Percentiles rank a stretch among this genome's conserved stretches.
Conservation (phyloP, 1,140 invertebrate species). For the Drosophila murphyi region DNA sequence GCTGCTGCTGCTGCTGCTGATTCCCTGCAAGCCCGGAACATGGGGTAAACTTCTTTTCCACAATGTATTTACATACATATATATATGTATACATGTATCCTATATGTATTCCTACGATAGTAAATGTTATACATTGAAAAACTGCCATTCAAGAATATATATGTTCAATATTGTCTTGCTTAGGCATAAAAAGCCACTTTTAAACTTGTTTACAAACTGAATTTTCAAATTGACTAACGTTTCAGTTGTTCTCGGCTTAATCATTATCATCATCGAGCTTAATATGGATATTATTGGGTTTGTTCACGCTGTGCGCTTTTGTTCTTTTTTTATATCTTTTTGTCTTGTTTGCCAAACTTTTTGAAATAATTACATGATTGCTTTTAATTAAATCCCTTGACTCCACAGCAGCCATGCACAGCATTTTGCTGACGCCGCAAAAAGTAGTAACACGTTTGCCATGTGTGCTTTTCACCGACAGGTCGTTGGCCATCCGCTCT, state of each 20-base stretch:
- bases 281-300: not conserved
- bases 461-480: slow-evolving; percentile 36
- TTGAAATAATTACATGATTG: slow-evolving; percentile 35
- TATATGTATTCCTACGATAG: too few species aligned
- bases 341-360: slow-evolving; percentile 16
- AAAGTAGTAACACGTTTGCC: slow-evolving; percentile 72
- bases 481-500: slow-evolving; percentile 62
- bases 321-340: not conserved
- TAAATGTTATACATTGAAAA: too few species aligned
- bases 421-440: slow-evolving; percentile 68
- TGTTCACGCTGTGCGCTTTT: not conserved
- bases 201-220: too few species aligned
- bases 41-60: not conserved
- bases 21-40: not conserved
- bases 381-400: slow-evolving; percentile 46
- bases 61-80: not conserved
- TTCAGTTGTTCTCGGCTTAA: too few species aligned
- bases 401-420: slow-evolving; percentile 11
- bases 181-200: too few species aligned
- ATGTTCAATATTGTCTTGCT: too few species aligned
- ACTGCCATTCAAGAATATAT: too few species aligned
- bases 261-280: too few species aligned
- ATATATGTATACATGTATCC: too few species aligned
- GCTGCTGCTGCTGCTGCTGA: slow-evolving; percentile 6
- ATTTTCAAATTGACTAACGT: too few species aligned